Conservation (phyloP, 2,888 invertebrate species). For the Leistus spinibarbis region DNA sequence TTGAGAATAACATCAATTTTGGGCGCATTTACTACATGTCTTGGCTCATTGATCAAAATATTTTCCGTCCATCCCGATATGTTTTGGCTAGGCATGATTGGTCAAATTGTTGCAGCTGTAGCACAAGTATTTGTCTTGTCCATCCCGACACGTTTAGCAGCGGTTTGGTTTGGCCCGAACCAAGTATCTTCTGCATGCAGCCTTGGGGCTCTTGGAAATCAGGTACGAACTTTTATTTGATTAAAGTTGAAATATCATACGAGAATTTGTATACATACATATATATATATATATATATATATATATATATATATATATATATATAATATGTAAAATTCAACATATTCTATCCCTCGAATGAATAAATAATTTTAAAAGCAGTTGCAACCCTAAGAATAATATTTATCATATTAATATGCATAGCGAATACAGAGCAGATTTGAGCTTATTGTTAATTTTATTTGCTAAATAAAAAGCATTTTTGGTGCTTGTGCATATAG, state of each 20-base stretch:
- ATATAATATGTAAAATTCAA: too few species aligned
- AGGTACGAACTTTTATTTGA: slow-evolving; percentile 65
- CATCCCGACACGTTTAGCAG: slow-evolving; percentile 90
- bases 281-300: too few species aligned
- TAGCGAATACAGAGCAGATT: too few species aligned
- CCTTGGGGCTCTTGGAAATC: slow-evolving; percentile 97
- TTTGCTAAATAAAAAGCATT: too few species aligned
- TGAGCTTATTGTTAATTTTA: too few species aligned
- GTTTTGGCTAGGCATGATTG: slow-evolving; percentile 87
- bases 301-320: too few species aligned
- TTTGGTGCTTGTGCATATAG: too few species aligned
- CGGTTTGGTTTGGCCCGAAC: slow-evolving; percentile 96
- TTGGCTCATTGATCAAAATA: slow-evolving; percentile 92
- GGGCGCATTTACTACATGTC: slow-evolving; percentile 83
- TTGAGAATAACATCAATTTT: slow-evolving; percentile 80
- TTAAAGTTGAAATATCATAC: too few species aligned
- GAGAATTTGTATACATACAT: background rate
- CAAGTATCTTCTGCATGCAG: slow-evolving; percentile 97
- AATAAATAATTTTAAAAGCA: too few species aligned
- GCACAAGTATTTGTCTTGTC: slow-evolving; percentile 94
- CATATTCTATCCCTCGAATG: too few species aligned
- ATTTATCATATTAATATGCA: too few species aligned
- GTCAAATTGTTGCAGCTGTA: slow-evolving; percentile 84
- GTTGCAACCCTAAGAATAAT: too few species aligned
- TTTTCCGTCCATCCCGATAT: slow-evolving; percentile 82